These are phyloP conservation scores for Cheilosia impressa DNA, from an alignment of 2,888 invertebrate species.

Conservation along the genomic window DNA sequence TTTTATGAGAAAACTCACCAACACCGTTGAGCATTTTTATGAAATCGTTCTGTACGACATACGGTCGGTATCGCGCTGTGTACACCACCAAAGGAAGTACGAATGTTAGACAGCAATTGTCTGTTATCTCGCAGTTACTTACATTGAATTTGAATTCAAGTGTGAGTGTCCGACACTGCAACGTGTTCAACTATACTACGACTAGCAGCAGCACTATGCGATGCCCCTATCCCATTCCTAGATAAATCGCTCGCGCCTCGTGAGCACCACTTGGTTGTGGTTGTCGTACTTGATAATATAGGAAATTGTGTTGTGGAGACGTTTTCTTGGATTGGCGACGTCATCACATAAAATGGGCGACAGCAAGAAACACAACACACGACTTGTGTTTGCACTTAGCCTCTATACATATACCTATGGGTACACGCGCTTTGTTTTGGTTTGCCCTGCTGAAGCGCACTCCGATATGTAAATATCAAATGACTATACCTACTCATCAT, in stretches of 20 bases:
- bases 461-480: constrained; percentile 66
- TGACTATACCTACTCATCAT: constrained; percentile 65
- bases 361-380: constrained; percentile 1
- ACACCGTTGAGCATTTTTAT: neutral
- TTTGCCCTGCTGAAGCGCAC: constrained; percentile 20
- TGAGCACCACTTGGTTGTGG: constrained; percentile 42
- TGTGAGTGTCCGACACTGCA: constrained; percentile 6
- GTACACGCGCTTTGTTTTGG: constrained; percentile 59
- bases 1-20: constrained; percentile 16
- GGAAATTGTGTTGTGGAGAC: constrained; percentile 47
- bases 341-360: constrained; percentile 44
- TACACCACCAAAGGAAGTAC: constrained; percentile 6
- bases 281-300: constrained; percentile 35
- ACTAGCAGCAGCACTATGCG: too few species aligned
- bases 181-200: neutral
- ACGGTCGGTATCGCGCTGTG: constrained; percentile 11
- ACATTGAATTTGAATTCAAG: neutral
- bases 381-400: constrained; percentile 52
- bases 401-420: neutral
- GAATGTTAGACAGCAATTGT: neutral
- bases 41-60: constrained; percentile 1
- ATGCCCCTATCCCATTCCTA: constrained; percentile 27
- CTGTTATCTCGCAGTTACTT: neutral
- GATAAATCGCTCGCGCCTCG: constrained; percentile 40
- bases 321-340: constrained; percentile 37